Evolutionary conservation across 2,888 invertebrate genomes (phyloP), one percentile per base, ranked within the genome.

Genomic region (Pasiphila rectangulata): DNA sequence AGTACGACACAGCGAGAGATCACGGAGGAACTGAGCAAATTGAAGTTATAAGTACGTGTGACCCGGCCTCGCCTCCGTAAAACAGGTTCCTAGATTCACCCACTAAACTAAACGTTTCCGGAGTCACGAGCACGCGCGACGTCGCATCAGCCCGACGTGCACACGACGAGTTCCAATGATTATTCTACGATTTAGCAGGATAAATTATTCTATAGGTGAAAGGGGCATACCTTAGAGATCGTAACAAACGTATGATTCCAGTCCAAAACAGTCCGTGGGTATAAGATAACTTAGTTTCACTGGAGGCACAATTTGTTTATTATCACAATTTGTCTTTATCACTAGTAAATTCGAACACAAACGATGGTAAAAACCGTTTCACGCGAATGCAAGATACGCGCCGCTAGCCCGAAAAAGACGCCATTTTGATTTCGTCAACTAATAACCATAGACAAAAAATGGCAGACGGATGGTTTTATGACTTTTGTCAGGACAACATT

Each of bases 401-500:
- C 59, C 78, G 77, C 81, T 83, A 85, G 72, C 72, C 77, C 75
- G 76, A 79, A 79, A 81, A 80, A 79, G 82, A 83, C 85, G 87
- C 88, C 87, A 88, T 88, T 87, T 88, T 88, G 87, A 87, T 87
- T 85, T 88, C 88, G 86, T 88, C 87, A 83, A 87, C 86, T 86
- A 82, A 73, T 65, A 63, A 54, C 70, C 64, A 80, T 63, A 82
- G 81, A 84, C 78, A 81, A 79, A 20, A 21, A 17, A 37, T 40
- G 17, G 32, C 36, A 45, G 46, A 40, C 32, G 27, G 10, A 3
- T 19, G 12, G 3, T 20, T 29, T 19, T 13, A 19, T n/a, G 9
- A 9, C 27, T 13, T 7, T 27, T 27, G 27, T 27, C 13, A 27
- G n/a, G n/a, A n/a, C n/a, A n/a, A n/a, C n/a, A n/a, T n/a, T n/a